phyloP scores from a whole-genome alignment of 2,797 vertebrate genomes.

The Sebastes flavidus region DNA sequence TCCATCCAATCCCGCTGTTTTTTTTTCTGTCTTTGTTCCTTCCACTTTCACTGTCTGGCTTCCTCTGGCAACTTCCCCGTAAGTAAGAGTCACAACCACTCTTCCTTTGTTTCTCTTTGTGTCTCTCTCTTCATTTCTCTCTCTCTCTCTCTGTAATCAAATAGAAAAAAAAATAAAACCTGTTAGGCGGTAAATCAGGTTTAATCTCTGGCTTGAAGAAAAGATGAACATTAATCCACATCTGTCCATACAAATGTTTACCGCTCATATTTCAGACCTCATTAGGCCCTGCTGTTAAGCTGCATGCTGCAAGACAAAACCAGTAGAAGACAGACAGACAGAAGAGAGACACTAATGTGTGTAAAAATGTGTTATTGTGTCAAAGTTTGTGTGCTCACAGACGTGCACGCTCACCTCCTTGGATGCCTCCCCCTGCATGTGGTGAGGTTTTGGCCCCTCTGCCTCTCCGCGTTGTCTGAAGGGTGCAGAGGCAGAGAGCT shows the following conservation, averaged over 20 bases:
- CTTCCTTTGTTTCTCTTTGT: slow-evolving; percentile 53
- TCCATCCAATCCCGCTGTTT: slow-evolving; percentile 53
- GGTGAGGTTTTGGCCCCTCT: slow-evolving; percentile 50
- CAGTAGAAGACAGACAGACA: slow-evolving; percentile 1
- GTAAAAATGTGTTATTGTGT: slow-evolving; percentile 15
- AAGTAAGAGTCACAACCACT: slow-evolving; percentile 56
- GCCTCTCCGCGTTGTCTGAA: slow-evolving; percentile 34
- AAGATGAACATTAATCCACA: slow-evolving; percentile 88
- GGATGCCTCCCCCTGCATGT: slow-evolving; percentile 12
- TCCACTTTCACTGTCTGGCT: slow-evolving; percentile 68
- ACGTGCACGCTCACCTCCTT: slow-evolving; percentile 21
- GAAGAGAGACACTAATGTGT: not conserved
- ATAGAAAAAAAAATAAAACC: slow-evolving; percentile 73
- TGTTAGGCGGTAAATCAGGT: slow-evolving; percentile 82
- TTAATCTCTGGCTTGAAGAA: slow-evolving; percentile 84
- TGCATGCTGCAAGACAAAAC: slow-evolving; percentile 22
- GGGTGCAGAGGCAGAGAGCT: slow-evolving; percentile 49
- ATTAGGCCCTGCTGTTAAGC: slow-evolving; percentile 62
- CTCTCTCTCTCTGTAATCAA: slow-evolving; percentile 76
- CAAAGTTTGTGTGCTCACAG: slow-evolving; percentile 9
- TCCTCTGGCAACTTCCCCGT: slow-evolving; percentile 63
- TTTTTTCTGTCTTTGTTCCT: slow-evolving; percentile 60
- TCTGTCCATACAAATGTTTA: slow-evolving; percentile 86
- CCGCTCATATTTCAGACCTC: slow-evolving; percentile 79
- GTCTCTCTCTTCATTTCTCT: slow-evolving; percentile 45